These are phyloP conservation scores for Meloidogyne hapla DNA, from an alignment of 1,140 invertebrate genomes.

Conservation along the genomic window DNA sequence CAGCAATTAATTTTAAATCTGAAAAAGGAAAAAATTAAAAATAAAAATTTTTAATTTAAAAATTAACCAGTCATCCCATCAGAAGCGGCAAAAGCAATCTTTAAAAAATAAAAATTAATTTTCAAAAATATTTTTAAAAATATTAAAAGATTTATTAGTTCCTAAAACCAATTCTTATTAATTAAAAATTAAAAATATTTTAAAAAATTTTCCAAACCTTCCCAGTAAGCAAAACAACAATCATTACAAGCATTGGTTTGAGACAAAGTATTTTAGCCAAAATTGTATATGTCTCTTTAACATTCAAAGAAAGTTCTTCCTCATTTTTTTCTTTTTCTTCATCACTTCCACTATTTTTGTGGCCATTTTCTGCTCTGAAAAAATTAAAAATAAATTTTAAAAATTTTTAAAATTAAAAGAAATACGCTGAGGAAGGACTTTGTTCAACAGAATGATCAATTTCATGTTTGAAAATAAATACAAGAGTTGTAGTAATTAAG, in stretches of 20 bases:
- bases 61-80: slow-evolving; percentile 92
- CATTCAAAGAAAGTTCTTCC: slow-evolving; percentile 69
- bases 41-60: slow-evolving; percentile 67
- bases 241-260: slow-evolving; percentile 75
- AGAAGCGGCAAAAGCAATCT: slow-evolving; percentile 86
- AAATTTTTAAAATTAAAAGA: slow-evolving; percentile 5
- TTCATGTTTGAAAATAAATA: slow-evolving; percentile 86
- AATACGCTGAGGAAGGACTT: slow-evolving; percentile 11
- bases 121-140: slow-evolving; percentile 17
- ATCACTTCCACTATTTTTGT: not conserved
- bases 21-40: not conserved
- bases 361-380: slow-evolving; percentile 8
- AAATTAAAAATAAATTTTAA: not conserved
- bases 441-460: slow-evolving; percentile 64
- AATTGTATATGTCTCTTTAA: slow-evolving; percentile 80
- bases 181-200: slow-evolving; percentile 12
- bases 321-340: slow-evolving; percentile 17
- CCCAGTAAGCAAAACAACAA: slow-evolving; percentile 80
- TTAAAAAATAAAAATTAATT: slow-evolving; percentile 14
- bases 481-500: slow-evolving; percentile 82
- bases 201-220: slow-evolving; percentile 69
- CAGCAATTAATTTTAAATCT: slow-evolving; percentile 31
- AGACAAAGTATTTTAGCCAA: slow-evolving; percentile 81
- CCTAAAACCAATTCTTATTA: no score
- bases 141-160: no score